Percentiles rank a stretch among this genome's conserved stretches.
Evolutionary conservation across 2,888 invertebrate genomes (phyloP).

Genomic region (Polyommatus iphigenia): DNA sequence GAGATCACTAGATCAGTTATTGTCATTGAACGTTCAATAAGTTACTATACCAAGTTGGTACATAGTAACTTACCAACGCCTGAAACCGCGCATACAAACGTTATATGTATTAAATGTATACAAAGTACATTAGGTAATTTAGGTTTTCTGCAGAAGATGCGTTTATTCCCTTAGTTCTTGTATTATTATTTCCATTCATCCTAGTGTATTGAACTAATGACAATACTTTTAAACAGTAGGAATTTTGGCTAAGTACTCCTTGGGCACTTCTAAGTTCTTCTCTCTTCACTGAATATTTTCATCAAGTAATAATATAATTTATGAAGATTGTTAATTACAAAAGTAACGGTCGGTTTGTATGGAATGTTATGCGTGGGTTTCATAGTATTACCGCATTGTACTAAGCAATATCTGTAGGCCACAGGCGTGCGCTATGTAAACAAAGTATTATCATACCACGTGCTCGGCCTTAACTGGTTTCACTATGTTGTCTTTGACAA

Average conservation of each 20-base stretch:
- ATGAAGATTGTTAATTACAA: background rate
- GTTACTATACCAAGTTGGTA: background rate
- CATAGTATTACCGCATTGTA: constrained; percentile 3
- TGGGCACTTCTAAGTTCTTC: background rate
- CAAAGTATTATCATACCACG: constrained; percentile 39
- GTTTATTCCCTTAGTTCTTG: no score
- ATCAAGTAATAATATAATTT: background rate
- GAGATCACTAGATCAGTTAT: background rate
- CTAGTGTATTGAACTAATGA: background rate
- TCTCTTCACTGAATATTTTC: no score
- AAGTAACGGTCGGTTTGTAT: background rate
- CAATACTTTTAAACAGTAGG: background rate
- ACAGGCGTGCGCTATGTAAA: constrained; percentile 34
- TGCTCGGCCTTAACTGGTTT: constrained; percentile 39
- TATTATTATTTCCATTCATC: no score
- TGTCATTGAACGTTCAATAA: background rate
- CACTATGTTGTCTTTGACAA: constrained; percentile 40
- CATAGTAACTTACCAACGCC: background rate
- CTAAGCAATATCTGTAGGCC: constrained; percentile 16
- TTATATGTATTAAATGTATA: no score
- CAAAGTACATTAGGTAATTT: no score
- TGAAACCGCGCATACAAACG: background rate
- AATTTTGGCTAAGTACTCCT: background rate
- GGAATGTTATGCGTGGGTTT: background rate
- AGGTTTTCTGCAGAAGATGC: background rate